These are phyloP conservation scores for Scaptodrosophila latifasciaeformis DNA, from an alignment of 2,888 invertebrate species.

Conservation along the genomic window DNA sequence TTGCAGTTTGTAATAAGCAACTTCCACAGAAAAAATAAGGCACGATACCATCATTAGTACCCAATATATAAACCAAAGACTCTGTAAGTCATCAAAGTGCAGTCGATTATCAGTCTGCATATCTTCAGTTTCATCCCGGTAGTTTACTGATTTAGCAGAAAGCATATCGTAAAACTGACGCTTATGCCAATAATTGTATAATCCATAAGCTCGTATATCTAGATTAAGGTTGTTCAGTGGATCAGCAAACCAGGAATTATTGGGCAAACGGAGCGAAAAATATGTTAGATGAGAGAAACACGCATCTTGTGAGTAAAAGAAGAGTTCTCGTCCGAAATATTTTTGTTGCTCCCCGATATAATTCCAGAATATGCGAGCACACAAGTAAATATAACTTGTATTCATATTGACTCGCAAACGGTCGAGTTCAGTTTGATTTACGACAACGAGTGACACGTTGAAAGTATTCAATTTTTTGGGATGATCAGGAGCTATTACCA, in stretches of 20 bases:
- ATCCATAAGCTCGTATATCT: constrained; percentile 38
- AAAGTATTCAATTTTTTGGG: no score
- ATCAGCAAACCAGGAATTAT: constrained; percentile 37
- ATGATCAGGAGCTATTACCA: no score
- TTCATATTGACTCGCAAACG: constrained; percentile 35
- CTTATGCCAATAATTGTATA: constrained; percentile 43
- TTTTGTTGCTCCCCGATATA: constrained; percentile 43
- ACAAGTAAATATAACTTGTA: constrained; percentile 39
- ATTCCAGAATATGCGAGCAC: constrained; percentile 43
- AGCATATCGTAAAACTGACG: constrained; percentile 56
- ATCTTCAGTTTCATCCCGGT: constrained; percentile 31
- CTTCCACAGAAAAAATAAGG: constrained; percentile 31
- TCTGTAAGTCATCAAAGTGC: constrained; percentile 40
- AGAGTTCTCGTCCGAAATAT: constrained; percentile 42
- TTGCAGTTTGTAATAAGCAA: no score
- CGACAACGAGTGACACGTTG: no score
- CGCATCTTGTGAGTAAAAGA: constrained; percentile 46
- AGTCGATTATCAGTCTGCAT: constrained; percentile 14
- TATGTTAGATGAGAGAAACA: constrained; percentile 28
- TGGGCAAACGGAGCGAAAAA: constrained; percentile 37
- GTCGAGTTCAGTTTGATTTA: constrained; percentile 25
- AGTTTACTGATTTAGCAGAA: constrained; percentile 37
- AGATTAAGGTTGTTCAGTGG: constrained; percentile 38
- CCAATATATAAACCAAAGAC: constrained; percentile 40
- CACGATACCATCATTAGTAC: constrained; percentile 19